Percentiles rank a stretch among this genome's conserved stretches.
phyloP scores from a whole-genome alignment of 2,113 vertebrate genomes.

The Channa maculata region DNA sequence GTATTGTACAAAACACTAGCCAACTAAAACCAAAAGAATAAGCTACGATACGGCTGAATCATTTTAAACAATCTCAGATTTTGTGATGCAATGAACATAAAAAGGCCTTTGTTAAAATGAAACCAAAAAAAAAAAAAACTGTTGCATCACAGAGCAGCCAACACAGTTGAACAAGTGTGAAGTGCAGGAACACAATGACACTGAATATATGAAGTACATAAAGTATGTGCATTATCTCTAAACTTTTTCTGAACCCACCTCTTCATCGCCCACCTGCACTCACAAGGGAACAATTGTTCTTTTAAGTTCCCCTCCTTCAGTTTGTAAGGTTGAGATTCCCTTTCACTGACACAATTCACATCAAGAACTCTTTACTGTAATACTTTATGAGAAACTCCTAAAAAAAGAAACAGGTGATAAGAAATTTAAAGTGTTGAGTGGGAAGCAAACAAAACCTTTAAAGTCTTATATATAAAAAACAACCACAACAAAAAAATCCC shows the following conservation, averaged over 20 bases:
- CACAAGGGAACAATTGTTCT: slow-evolving; percentile 25
- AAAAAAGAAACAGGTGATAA: not conserved
- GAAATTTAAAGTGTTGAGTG: not conserved
- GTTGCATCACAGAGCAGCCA: slow-evolving; percentile 3
- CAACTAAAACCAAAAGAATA: not conserved
- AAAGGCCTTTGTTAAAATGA: too few relatives aligned
- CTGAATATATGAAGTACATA: slow-evolving; percentile 10
- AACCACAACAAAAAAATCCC: too few relatives aligned
- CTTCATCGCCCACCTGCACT: slow-evolving; percentile 23
- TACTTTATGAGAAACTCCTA: not conserved
- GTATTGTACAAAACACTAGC: not conserved
- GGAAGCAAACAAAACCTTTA: not conserved
- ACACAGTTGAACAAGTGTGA: slow-evolving; percentile 15
- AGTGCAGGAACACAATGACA: not conserved
- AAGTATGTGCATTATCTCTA: slow-evolving; percentile 22
- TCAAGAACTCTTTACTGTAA: not conserved
- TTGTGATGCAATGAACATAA: too few relatives aligned
- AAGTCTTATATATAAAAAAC: not conserved
- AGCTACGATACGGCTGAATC: too few relatives aligned
- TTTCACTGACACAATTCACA: slow-evolving; percentile 27
- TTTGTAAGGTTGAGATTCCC: slow-evolving; percentile 31
- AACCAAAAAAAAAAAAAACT: not conserved
- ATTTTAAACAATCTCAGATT: too few relatives aligned
- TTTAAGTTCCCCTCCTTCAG: slow-evolving; percentile 1
- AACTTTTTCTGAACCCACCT: slow-evolving; percentile 44